Conservation (phyloP, 2,888 invertebrate genomes). For the Thymelicus sylvestris region DNA sequence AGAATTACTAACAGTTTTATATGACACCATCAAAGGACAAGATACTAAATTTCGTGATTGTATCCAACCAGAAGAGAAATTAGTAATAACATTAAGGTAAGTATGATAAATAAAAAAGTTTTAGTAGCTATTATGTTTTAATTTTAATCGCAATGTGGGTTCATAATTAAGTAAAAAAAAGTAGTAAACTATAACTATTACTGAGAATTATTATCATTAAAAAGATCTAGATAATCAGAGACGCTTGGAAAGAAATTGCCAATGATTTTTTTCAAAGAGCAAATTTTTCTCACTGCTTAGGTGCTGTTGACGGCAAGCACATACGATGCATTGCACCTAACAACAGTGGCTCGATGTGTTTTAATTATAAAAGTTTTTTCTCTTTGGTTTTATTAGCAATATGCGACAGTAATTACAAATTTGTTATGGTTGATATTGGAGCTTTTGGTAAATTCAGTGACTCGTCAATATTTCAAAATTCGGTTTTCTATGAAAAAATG, state of each 20-base stretch:
- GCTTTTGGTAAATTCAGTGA: conserved; percentile 48
- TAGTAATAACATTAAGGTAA: conserved; percentile 16
- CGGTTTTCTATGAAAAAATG: conserved; percentile 44
- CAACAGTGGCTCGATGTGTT: conserved; percentile 45
- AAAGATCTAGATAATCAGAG: conserved; percentile 2
- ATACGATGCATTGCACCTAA: conserved; percentile 42
- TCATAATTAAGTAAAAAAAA: conserved; percentile 4
- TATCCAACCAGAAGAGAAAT: conserved; percentile 35
- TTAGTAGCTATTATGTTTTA: too few relatives aligned
- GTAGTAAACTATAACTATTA: too few relatives aligned
- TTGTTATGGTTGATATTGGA: conserved; percentile 43
- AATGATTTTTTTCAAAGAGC: conserved; percentile 42
- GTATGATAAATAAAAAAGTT: too few relatives aligned
- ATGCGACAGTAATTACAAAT: conserved; percentile 42
- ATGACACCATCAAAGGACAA: too few relatives aligned
- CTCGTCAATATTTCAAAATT: conserved; percentile 47
- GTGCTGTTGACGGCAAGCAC: conserved; percentile 45
- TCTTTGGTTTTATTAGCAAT: conserved; percentile 45
- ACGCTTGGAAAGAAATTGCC: conserved; percentile 43
- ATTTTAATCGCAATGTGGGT: conserved; percentile 18
- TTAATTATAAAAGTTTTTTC: conserved; percentile 43
- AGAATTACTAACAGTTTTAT: conserved; percentile 21
- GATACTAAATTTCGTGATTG: too few relatives aligned
- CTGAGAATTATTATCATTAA: too few relatives aligned
- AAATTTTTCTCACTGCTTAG: conserved; percentile 44